Base-by-base conservation (phyloP, 2,888 invertebrate species). In the Calameuta filiformis region DNA sequence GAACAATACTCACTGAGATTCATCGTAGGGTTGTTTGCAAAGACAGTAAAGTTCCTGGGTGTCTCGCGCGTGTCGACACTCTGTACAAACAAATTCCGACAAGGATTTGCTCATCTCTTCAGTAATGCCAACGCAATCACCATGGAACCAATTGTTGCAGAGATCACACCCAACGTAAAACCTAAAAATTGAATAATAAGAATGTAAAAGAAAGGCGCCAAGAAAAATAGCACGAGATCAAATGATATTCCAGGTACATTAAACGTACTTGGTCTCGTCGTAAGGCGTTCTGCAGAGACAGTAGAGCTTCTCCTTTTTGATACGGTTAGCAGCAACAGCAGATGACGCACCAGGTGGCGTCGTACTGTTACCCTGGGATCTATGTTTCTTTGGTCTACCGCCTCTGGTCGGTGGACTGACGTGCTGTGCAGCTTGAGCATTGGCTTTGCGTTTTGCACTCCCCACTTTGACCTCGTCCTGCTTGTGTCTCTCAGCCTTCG, bases 71-170 rank as follows among this genome's bases (percentile, higher is more conserved):
- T 96, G 96, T 79, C 95, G 94, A 89, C 98, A 98, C 89, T 97
- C 97, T 30, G 94, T 94, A 89, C 98, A 98, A 83, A 97, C 95
- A 92, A 97, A 99, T 90, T 98, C 97, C 75, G 97, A 97, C 92
- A 99, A 94, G 35, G 95, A 94, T 91, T 97, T 96, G 81, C 98
- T 98, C 93, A 96, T 96, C 90, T 96, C 96, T 92, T 98, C 98
- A 0, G 97, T 97, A 80, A 99, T 97, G 73, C 96, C 97, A 15
- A 99, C 98, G 91, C 99, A 99, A 85, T 97, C 96, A 1, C 98
- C 98, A 91, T 99, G 99, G 94, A 98, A 99, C 99, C 99, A 99
- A 92, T 98, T 98, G 89, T 97, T 97, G 92, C 99, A 99, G 88
- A 98, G 93, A 92, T 99, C 98, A 92, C 99, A 99, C 80, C 98